Evolutionary conservation across 2,113 vertebrate genomes (phyloP), one percentile per base, ranked within the genome.

Genomic region (Antennarius striatus): DNA sequence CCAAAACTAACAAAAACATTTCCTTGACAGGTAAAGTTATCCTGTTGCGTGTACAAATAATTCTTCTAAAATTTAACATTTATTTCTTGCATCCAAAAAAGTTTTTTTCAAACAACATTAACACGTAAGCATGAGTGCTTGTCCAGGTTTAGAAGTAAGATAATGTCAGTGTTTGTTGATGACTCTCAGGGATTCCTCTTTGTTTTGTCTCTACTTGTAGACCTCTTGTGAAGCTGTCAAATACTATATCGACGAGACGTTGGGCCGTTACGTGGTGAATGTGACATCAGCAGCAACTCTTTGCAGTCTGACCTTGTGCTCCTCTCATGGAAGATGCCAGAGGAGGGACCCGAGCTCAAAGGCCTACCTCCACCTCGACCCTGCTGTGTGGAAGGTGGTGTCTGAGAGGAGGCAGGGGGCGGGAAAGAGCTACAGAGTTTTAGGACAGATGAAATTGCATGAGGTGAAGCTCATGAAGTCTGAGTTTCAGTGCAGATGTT

Each of bases 241-340:
- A 28, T 78, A 45, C 65, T 93, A 90, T 77, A 66, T 94, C 3
- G 90, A 93, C 2, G 6, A 79, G 2, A 86, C 53, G 14, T 76
- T 94, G 57, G 93, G 93, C 14, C 75, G 36, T 2, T 94, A 94
- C 69, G 42, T 94, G 78, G 91, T 94, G 16, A 94, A 94, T 4
- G 90, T 94, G 15, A 94, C 93, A 0, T 59, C 87, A 2, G 92
- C 91, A 0, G 89, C 91, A 0, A 5, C 50, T 5, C 77, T 94
- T 8, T 94, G 93, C 83, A 92, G 93, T 67, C 58, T 61, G 63
- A 14, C 4, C 4, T 1, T 91, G 56, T 94, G 93, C 32, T 90
- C 88, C 11, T 88, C 86, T 42, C 81, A 51, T 5, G 93, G 93
- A 7, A 80, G 93, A 9, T 94, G 93, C 65, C 86, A 81, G 75